Percentiles rank a stretch among this genome's conserved stretches.
phyloP scores from a whole-genome alignment of 2,888 invertebrate species.

The Chloroclystis v-ata region DNA sequence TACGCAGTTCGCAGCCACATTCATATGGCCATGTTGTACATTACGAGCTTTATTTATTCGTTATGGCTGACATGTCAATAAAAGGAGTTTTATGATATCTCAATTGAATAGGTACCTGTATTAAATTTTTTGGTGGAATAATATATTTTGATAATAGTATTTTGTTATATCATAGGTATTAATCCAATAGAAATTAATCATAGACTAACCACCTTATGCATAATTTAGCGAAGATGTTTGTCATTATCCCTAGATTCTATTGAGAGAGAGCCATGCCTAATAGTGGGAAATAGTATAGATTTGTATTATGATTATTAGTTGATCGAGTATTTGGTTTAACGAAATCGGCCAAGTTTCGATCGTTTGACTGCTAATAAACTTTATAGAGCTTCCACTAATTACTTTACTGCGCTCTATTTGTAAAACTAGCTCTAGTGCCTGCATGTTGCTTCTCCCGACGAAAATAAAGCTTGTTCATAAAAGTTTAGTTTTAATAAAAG shows the following conservation, averaged over 20 bases:
- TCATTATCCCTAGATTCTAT: too few relatives aligned
- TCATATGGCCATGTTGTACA: slow-evolving; percentile 3
- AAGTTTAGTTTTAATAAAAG: neutral
- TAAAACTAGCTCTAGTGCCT: neutral
- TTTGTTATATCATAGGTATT: too few relatives aligned
- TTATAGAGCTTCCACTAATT: slow-evolving; percentile 4
- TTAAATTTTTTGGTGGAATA: slow-evolving; percentile 5
- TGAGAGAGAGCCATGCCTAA: too few relatives aligned
- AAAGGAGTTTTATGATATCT: too few relatives aligned
- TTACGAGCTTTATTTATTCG: neutral
- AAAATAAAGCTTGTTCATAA: neutral
- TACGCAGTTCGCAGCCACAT: slow-evolving; percentile 11
- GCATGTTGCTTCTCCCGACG: neutral
- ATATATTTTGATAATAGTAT: neutral
- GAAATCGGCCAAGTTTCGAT: slow-evolving; percentile 8
- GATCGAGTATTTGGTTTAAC: slow-evolving; percentile 3
- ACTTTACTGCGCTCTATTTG: slow-evolving; percentile 2
- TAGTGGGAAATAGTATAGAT: too few relatives aligned
- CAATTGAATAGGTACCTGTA: neutral
- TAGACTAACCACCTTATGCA: too few relatives aligned
- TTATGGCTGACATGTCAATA: too few relatives aligned
- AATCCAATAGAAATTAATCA: too few relatives aligned
- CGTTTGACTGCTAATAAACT: slow-evolving; percentile 8
- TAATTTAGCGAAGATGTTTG: too few relatives aligned
- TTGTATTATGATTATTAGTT: too few relatives aligned